Percentiles rank a stretch among this genome's conserved stretches.
These are phyloP conservation scores for Tachysurus vachellii DNA, from an alignment of 2,113 vertebrate genomes.

Conservation along the genomic window DNA sequence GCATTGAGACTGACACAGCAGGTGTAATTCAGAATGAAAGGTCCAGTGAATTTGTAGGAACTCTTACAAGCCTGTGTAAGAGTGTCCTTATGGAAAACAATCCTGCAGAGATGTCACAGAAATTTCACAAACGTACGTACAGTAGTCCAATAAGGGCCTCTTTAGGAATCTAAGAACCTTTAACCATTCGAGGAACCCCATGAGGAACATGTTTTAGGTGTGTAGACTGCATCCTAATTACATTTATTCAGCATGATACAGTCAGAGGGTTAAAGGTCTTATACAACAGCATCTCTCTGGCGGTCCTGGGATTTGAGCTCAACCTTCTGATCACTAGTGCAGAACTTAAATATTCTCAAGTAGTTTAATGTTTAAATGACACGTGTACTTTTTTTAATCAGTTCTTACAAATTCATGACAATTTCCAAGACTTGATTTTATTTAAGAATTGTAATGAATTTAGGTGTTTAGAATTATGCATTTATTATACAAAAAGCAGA, in stretches of 20 bases:
- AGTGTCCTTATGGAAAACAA: background rate
- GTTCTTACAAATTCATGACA: background rate
- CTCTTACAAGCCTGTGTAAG: background rate
- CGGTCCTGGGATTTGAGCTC: background rate
- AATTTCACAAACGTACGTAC: background rate
- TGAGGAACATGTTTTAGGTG: background rate
- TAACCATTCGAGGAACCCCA: background rate
- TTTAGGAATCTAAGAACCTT: background rate
- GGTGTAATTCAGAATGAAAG: background rate
- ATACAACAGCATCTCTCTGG: background rate
- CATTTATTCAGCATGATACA: background rate
- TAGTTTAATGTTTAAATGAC: background rate
- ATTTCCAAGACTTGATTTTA: background rate
- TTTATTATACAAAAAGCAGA: background rate
- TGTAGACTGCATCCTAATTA: background rate
- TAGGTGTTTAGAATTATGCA: background rate
- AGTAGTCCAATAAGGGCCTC: background rate
- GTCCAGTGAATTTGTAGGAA: background rate
- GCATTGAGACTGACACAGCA: background rate
- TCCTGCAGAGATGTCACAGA: background rate
- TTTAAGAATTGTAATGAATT: background rate
- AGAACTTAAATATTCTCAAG: background rate
- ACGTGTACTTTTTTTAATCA: background rate
- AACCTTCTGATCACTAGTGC: background rate
- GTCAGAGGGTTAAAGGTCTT: background rate